phyloP scores from a whole-genome alignment of 2,797 vertebrate species.

The Darevskia nairensis region DNA sequence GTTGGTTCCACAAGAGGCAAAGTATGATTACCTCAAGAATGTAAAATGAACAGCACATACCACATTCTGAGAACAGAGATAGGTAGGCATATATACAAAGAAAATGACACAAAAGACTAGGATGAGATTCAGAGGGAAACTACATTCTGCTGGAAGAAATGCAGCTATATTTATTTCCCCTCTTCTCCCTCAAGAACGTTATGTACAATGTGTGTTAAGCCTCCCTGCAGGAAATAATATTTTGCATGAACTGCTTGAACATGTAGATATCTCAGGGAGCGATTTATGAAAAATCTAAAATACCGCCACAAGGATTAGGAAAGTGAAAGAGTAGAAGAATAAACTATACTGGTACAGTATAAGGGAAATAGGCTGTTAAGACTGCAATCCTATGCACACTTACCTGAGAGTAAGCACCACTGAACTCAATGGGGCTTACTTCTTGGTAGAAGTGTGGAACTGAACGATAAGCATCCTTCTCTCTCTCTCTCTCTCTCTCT shows the following conservation, averaged over 20 bases:
- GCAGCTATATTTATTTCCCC: constrained; percentile 51
- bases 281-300: not conserved
- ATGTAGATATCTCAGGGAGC: constrained; percentile 1
- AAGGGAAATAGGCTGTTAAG: not conserved
- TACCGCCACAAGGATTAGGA: not conserved
- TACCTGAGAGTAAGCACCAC: too few species aligned
- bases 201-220: constrained; percentile 16
- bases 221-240: constrained; percentile 19
- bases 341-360: not conserved
- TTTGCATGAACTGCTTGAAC: not conserved
- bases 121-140: constrained; percentile 48
- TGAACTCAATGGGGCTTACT: too few species aligned
- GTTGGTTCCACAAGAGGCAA: not conserved
- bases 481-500: not conserved
- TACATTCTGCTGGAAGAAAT: constrained; percentile 17
- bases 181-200: constrained; percentile 15
- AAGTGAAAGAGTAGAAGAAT: constrained; percentile 6
- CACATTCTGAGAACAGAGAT: constrained; percentile 49
- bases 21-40: constrained; percentile 11
- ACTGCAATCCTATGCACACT: too few species aligned
- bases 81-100: constrained; percentile 59
- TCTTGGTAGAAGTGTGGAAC: too few species aligned
- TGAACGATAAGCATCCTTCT: not conserved
- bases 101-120: constrained; percentile 51
- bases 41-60: constrained; percentile 40